These are phyloP conservation scores for Drosophila rellima DNA, from an alignment of 2,888 invertebrate genomes.

Conservation along the genomic window DNA sequence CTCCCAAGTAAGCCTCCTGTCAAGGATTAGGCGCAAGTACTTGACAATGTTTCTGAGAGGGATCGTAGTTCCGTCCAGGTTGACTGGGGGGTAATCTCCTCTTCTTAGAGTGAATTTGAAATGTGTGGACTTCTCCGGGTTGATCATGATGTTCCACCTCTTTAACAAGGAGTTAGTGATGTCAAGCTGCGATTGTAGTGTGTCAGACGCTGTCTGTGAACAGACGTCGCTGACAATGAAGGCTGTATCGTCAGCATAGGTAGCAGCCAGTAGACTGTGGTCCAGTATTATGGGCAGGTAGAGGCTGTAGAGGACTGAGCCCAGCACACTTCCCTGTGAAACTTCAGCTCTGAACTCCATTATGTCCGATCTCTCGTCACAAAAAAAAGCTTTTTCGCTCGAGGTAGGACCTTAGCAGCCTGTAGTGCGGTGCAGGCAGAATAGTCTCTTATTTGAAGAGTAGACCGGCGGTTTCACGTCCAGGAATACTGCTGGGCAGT, in stretches of 20 bases:
- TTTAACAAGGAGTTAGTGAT: too few species aligned
- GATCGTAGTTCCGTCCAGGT: too few species aligned
- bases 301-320: not conserved
- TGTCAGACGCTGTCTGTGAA: not conserved
- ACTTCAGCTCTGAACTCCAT: not conserved
- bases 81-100: not conserved
- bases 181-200: not conserved
- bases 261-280: not conserved
- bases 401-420: too few species aligned
- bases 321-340: not conserved
- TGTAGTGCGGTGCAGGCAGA: too few species aligned
- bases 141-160: too few species aligned
- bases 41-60: not conserved
- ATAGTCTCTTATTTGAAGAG: too few species aligned
- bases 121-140: too few species aligned
- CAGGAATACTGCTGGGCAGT: too few species aligned
- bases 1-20: not conserved
- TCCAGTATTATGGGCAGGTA: not conserved
- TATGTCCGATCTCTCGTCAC: not conserved
- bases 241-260: conserved; percentile 8
- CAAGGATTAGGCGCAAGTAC: not conserved
- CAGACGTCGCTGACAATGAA: not conserved
- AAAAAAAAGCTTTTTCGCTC: not conserved
- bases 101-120: not conserved
- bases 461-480: too few species aligned